Evolutionary conservation across 2,888 invertebrate genomes (phyloP).

Genomic region (Sminthurides aquaticus): DNA sequence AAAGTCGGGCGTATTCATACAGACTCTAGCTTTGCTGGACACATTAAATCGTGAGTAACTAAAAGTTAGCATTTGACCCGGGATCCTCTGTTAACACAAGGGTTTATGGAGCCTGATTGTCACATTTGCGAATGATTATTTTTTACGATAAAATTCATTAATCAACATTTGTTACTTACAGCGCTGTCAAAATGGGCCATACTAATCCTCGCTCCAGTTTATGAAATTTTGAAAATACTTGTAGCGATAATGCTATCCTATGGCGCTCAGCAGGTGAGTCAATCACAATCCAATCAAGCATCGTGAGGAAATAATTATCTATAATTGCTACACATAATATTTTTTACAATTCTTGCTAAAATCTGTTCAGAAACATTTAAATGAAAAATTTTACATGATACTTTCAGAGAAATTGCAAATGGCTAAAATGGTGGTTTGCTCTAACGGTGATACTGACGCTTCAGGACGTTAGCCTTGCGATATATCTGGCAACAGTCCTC

Average conservation of each 20-base stretch:
- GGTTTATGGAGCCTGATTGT: not conserved
- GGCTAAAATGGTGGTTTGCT: not conserved
- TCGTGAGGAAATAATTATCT: too few relatives aligned
- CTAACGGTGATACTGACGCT: not conserved
- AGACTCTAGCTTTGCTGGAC: not conserved
- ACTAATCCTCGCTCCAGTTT: not conserved
- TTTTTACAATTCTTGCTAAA: too few relatives aligned
- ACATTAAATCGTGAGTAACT: not conserved
- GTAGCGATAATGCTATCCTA: conserved; percentile 8
- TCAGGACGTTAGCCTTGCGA: not conserved
- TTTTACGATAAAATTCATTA: too few relatives aligned
- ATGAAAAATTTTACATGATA: too few relatives aligned
- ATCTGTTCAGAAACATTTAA: too few relatives aligned
- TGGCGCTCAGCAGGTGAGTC: conserved; percentile 9
- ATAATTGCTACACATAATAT: too few relatives aligned
- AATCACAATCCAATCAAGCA: not conserved
- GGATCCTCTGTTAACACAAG: too few relatives aligned
- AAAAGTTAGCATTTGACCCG: too few relatives aligned
- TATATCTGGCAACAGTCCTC: not conserved
- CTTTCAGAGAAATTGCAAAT: not conserved
- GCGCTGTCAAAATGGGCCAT: not conserved
- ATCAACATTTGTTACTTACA: not conserved
- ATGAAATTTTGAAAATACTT: not conserved
- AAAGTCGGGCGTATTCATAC: not conserved
- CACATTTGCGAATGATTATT: not conserved